Conservation (phyloP, 53 echinoderm and acorn worm genomes). For the Stichopus horrens region DNA sequence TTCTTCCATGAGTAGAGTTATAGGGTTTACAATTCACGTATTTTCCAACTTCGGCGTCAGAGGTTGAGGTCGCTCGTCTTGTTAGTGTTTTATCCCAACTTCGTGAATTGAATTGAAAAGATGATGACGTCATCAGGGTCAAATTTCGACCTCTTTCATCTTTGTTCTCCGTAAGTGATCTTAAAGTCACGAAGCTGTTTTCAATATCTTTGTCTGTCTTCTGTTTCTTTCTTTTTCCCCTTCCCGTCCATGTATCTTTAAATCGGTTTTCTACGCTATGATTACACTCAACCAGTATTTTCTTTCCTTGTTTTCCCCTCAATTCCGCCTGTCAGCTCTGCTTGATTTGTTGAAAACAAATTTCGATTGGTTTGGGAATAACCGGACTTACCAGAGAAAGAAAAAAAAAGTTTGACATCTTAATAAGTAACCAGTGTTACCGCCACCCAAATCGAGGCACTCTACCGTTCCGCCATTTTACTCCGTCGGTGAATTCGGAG, state of each 20-base stretch:
- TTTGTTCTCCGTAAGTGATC: not conserved
- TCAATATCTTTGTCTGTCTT: not conserved
- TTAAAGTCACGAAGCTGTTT: not conserved
- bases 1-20: too few species aligned
- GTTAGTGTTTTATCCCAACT: too few species aligned
- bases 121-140: not conserved
- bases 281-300: conserved; percentile 35
- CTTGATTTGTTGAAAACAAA: conserved; percentile 38
- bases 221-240: not conserved
- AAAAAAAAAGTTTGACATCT: conserved; percentile 19
- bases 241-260: conserved; percentile 4
- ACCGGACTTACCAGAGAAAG: conserved; percentile 2
- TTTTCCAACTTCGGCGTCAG: too few species aligned
- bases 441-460: conserved; percentile 44
- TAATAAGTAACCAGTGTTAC: conserved; percentile 41
- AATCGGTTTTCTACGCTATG: conserved; percentile 27
- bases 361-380: conserved; percentile 46
- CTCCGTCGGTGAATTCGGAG: conserved; percentile 19
- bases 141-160: not conserved
- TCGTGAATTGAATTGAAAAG: too few species aligned
- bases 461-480: conserved; percentile 38
- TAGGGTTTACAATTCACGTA: too few species aligned
- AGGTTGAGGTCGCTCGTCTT: too few species aligned
- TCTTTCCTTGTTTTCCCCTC: conserved; percentile 30
- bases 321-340: conserved; percentile 41